A percentile compares a stretch with the other conserved stretches of the same genome.
These are phyloP conservation scores for Engraulis encrasicolus DNA, from an alignment of 2,113 vertebrate genomes.

Conservation along the genomic window DNA sequence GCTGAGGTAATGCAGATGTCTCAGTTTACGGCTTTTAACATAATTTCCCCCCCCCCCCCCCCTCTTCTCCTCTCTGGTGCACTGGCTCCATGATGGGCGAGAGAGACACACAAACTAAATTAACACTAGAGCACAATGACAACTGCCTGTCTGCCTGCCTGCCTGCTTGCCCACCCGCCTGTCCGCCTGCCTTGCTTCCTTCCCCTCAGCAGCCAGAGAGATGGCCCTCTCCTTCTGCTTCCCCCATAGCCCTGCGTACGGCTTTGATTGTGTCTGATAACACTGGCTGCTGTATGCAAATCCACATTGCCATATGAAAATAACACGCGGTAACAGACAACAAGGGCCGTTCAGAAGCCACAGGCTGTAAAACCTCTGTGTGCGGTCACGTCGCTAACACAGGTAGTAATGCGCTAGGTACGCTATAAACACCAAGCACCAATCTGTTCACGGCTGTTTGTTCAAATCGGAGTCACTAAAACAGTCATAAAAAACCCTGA, in stretches of 20 bases:
- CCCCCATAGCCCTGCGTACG: neutral
- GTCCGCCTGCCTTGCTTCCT: no score
- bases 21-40: constrained; percentile 6
- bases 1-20: neutral
- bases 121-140: neutral
- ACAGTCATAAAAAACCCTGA: neutral
- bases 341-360: no score
- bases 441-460: neutral
- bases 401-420: neutral
- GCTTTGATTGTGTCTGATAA: neutral
- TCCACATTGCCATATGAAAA: neutral
- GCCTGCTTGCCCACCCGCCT: no score
- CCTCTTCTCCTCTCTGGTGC: neutral
- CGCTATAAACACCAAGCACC: neutral
- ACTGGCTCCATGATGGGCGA: neutral
- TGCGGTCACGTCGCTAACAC: neutral
- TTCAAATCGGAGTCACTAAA: neutral
- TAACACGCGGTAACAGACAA: neutral
- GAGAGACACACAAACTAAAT: neutral
- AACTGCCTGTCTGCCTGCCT: no score
- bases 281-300: neutral
- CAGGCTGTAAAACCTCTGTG: neutral
- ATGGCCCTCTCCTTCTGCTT: neutral
- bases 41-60: neutral
- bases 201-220: neutral